phyloP scores from a whole-genome alignment of 2,797 vertebrate genomes.

The Pyrocephalus nanus region DNA sequence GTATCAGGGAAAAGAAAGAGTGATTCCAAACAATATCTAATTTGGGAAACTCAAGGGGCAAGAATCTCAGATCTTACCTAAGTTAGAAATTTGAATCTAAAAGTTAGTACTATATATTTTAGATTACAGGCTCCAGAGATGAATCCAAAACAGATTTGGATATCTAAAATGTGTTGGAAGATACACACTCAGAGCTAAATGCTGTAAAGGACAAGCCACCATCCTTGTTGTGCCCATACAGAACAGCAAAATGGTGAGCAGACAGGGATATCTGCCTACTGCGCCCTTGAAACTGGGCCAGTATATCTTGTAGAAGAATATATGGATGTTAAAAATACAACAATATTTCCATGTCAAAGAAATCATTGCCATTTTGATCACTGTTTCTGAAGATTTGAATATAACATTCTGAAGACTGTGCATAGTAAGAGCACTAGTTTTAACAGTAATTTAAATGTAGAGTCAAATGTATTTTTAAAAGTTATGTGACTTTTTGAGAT shows the following conservation, averaged over 20 bases:
- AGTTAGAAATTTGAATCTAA: not conserved
- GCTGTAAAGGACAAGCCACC: not conserved
- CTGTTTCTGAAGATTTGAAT: not conserved
- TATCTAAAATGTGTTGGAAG: not conserved
- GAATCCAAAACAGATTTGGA: not conserved
- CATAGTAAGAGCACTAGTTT: not conserved
- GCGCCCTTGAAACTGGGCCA: not conserved
- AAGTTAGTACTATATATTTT: not conserved
- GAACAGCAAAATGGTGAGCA: not conserved
- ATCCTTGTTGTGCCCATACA: not conserved
- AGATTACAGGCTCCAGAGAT: not conserved
- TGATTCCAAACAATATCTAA: accelerated
- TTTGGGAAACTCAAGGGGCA: not conserved
- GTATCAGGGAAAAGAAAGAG: not conserved
- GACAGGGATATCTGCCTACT: not conserved
- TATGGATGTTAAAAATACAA: not conserved
- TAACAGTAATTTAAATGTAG: not conserved
- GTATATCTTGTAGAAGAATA: not conserved
- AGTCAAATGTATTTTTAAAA: not conserved
- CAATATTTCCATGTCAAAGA: not conserved
- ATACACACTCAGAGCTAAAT: not conserved
- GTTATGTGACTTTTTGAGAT: not conserved
- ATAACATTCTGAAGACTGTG: not conserved
- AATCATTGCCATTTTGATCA: not conserved
- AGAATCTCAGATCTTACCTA: not conserved